phyloP scores from a whole-genome alignment of 92 coral and sea anemone genomes.

The Parazoanthus atlanticus region DNA sequence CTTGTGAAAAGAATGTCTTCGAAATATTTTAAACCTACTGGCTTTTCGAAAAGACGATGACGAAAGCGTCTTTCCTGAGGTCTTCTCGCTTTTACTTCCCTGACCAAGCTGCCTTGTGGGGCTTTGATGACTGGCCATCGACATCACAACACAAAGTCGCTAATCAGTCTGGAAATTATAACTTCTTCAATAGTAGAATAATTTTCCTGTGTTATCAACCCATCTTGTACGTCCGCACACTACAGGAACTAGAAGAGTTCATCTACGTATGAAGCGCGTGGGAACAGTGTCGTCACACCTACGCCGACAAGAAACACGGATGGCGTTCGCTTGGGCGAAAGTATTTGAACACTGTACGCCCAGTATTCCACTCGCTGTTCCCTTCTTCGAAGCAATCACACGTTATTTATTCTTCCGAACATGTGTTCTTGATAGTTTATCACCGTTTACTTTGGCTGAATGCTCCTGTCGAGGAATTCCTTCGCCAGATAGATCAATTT shows the following conservation, averaged over 20 bases:
- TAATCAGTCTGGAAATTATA: background rate
- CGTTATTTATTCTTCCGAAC: conserved; percentile 15
- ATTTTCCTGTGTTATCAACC: conserved; percentile 22
- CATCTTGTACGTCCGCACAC: conserved; percentile 7
- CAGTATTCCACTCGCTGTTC: conserved; percentile 34
- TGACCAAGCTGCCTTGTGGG: conserved; percentile 18
- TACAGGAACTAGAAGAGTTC: conserved; percentile 15
- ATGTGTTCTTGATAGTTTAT: background rate
- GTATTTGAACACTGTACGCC: conserved; percentile 41
- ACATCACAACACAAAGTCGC: conserved; percentile 11
- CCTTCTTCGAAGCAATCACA: conserved; percentile 30
- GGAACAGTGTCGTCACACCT: conserved; percentile 46
- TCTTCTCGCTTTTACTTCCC: conserved; percentile 41
- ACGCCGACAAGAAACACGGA: conserved; percentile 20
- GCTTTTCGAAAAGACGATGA: conserved; percentile 45
- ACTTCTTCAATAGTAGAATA: background rate
- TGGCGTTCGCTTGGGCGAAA: conserved; percentile 15
- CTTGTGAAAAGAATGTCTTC: conserved; percentile 77
- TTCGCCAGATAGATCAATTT: conserved; percentile 42
- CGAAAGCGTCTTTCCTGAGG: conserved; percentile 34
- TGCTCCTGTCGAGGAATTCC: conserved; percentile 25
- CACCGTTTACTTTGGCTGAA: conserved; percentile 19
- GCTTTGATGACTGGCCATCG: conserved; percentile 26
- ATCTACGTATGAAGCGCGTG: conserved; percentile 41
- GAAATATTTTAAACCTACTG: conserved; percentile 68